Conservation (phyloP, 2,113 vertebrate species). For the Spilogale gracilis region DNA sequence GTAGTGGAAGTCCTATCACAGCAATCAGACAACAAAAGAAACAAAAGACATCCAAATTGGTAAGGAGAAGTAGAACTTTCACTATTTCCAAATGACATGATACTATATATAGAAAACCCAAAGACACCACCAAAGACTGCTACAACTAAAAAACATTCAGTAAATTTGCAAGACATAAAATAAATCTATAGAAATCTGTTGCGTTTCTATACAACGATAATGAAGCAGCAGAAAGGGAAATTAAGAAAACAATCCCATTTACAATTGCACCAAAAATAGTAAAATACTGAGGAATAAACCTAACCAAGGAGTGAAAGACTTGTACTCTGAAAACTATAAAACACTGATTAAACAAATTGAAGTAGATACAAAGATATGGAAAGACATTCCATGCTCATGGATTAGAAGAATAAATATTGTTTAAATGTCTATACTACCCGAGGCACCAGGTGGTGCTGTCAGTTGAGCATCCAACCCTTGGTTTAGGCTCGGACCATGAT, state of each 20-base stretch:
- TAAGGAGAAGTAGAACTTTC: no score
- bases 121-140: background rate
- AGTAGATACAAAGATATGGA: background rate
- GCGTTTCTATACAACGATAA: background rate
- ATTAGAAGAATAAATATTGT: background rate
- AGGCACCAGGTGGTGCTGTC: background rate
- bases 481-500: background rate
- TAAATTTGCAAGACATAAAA: background rate
- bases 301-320: background rate
- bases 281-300: background rate
- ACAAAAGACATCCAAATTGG: no score
- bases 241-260: background rate
- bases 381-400: background rate
- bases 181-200: background rate
- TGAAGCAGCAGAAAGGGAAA: background rate
- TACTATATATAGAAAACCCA: background rate
- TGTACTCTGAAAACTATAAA: background rate
- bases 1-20: no score
- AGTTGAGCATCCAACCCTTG: background rate
- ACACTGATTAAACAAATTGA: background rate
- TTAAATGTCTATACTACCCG: background rate
- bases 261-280: background rate
- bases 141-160: background rate
- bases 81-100: no score
- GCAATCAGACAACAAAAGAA: no score